Evolutionary conservation across 2,888 invertebrate genomes (phyloP), one percentile per base, ranked within the genome.

Genomic region (Torymus tubicola): DNA sequence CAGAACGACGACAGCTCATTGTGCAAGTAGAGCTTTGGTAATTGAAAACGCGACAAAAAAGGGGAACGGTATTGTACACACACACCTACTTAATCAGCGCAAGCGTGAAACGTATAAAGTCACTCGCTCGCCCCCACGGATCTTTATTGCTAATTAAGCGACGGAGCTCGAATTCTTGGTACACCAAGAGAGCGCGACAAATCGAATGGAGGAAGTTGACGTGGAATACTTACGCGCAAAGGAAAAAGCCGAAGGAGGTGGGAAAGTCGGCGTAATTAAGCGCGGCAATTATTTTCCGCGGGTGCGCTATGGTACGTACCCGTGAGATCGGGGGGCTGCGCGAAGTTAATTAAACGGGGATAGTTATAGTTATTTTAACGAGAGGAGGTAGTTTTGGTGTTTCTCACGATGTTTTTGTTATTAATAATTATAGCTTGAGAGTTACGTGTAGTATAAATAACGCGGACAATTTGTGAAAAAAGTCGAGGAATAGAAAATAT

Each of bases 281-380:
- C 82, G 82, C 84, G 82, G 85, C 84, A 86, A 87, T 88, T 87
- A 87, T 87, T 87, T 88, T 85, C 84, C 81, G 81, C 73, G 80
- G 83, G 81, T 75, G 83, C 31, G 78, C 81, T 58, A 77, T 70
- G 78, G 71, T 70, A 67, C 10, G 21, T 1, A 13, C n/a, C 1
- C 61, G 75, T 80, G 83, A 85, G 85, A 86, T 86, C 86, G 84
- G 83, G 84, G 83, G 86, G 86, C 86, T 86, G 85, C 85, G 84
- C 80, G 81, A 86, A 88, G 86, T 88, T 86, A 88, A 88, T 88
- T 88, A 87, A 87, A 87, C 84, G 86, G 84, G 83, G 83, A 85
- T 85, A 81, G 83, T 81, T 85, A 85, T 42, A 42, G 42, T 84
- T 84, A 80, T 13, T 67, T n/a, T 11, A 10, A 21, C 13, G 42